Evolutionary conservation across 2,888 invertebrate genomes (phyloP).

Genomic region (Entomobrya multifasciata): DNA sequence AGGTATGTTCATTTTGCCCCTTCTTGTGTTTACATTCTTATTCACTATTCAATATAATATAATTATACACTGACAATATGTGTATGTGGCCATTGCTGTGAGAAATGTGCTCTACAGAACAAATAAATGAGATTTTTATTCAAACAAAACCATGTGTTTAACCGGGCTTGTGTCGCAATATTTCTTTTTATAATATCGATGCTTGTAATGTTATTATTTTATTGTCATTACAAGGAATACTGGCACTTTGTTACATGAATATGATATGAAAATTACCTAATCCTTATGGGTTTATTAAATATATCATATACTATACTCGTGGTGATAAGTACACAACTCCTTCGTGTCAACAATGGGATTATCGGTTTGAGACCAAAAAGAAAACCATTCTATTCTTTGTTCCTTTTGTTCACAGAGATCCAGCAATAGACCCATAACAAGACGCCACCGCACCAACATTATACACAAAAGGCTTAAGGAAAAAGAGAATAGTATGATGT

Average conservation of each 20-base stretch:
- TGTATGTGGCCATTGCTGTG: neutral
- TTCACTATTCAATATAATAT: no score
- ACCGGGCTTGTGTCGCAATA: neutral
- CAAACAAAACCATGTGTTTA: neutral
- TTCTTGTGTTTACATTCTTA: no score
- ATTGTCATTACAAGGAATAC: neutral
- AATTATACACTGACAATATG: no score
- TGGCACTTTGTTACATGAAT: neutral
- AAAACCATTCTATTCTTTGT: slow-evolving; percentile 20
- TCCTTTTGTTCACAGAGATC: neutral
- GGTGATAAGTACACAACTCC: no score
- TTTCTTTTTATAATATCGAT: neutral
- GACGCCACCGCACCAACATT: no score
- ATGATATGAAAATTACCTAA: no score
- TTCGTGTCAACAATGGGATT: slow-evolving; percentile 44
- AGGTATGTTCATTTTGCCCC: no score
- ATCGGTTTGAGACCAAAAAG: slow-evolving; percentile 36
- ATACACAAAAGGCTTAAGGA: no score
- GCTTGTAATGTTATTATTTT: neutral
- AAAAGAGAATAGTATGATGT: no score
- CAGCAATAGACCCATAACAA: neutral
- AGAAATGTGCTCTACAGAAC: slow-evolving; percentile 27
- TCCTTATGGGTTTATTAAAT: no score
- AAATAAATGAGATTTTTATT: slow-evolving; percentile 3
- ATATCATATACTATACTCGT: no score